Base-by-base conservation (phyloP, 2,113 vertebrate species). In the Naja naja region DNA sequence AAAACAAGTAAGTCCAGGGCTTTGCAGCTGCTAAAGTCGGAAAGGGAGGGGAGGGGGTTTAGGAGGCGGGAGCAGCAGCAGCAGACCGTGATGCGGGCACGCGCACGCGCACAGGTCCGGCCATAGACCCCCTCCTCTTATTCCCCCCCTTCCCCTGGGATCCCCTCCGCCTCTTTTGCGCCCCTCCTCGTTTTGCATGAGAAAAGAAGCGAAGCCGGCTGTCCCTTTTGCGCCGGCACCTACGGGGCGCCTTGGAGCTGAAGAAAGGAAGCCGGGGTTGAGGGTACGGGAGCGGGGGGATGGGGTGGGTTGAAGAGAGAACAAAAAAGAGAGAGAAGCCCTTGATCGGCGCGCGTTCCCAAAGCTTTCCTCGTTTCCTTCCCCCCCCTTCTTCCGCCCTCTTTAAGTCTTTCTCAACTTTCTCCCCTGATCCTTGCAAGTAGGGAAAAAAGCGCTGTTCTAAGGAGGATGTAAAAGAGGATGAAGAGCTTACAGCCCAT, bases 101-200 rank as follows among this genome's bases (percentile, higher is more conserved):
- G 85, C 85, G 47, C 87, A 30, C 87, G 86, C 87, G 45, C 87
- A 98, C 98, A 97, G 98, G 97, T 97, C 97, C 98, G 98, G 98
- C 94, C 95, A 5, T 3, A n/a, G 5, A n/a, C 3, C 87, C 30
- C 96, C 96, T 93, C 94, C 95, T 95, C 95, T 94, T 95, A 94
- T 30, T 90, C 53, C 18, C 7, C 49, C 2, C 12, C 11, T 69
- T 25, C 49, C 52, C 27, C 47, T 18, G 25, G 5, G 14, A 3
- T n/a, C 87, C 49, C n/a, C 5, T 49, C 39, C 45, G 10, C 45
- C 20, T 49, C 23, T 45, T 49, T 49, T 45, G 11, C 85, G 20
- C 39, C 30, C 60, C 60, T 69, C 85, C 85, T 87, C 2, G 25
- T 23, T 45, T 87, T 47, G 85, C 85, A 74, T 74, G n/a, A 74